Base-by-base conservation (phyloP, 2,888 invertebrate species). In the Amphipoea oculea region DNA sequence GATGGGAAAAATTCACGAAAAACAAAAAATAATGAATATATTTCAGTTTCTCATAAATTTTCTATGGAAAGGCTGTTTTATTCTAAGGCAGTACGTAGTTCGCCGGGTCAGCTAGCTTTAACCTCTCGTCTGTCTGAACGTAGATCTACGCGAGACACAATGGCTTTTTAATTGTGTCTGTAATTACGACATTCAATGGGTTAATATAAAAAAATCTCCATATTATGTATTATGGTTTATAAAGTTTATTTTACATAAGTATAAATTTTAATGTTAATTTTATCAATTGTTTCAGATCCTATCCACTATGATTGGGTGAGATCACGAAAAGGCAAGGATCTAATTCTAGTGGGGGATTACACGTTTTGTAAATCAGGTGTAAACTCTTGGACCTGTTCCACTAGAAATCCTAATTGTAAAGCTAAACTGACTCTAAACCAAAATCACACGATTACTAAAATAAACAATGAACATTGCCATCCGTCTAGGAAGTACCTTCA, bases 361-460 rank as follows among this genome's bases (percentile, higher is more conserved):
- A 91, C 91, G 0, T 92, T 89, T 74, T 78, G 81, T 20, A 80
- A 84, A 76, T 70, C 79, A 2, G 65, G 80, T n/a, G 36, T 66
- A 0, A 73, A 84, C 9, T 81, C 76, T 0, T 93, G 91, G 91
- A 81, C 81, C 0, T 93, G 93, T 73, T 91, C 92, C 0, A 88
- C 69, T 12, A 86, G 66, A 66, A 54, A 74, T 23, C 40, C 36
- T 20, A 69, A 79, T 2, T 95, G 95, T 73, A 93, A 90, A 80
- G 92, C 93, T 14, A 92, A 86, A 20, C 86, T 94, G 5, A 92
- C 90, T 68, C 70, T 95, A 42, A 86, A 54, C 36, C 14, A 17
- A 0, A 12, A 65, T 14, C 67, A 68, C 0, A 36, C 12, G 0
- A 80, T 85, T 9, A 29, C 20, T 14, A 23, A 42, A 20, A 67